Evolutionary conservation across 2,888 invertebrate genomes (phyloP).

Genomic region (Caenorhabditis parvicauda): DNA sequence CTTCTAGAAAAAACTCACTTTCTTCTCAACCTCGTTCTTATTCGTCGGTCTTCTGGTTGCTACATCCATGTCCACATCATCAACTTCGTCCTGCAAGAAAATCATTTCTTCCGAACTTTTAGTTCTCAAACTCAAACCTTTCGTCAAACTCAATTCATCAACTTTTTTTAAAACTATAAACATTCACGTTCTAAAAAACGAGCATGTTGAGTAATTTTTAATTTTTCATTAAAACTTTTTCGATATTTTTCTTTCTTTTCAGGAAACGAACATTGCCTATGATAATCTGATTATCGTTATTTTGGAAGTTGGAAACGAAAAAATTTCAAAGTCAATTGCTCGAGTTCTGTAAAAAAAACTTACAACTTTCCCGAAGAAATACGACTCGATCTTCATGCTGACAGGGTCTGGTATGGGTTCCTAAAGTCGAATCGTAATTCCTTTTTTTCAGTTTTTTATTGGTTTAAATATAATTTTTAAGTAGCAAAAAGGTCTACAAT

Average conservation of each 20-base stretch:
- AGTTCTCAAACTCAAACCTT: no score
- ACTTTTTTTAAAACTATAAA: no score
- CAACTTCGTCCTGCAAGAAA: no score
- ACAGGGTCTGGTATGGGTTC: no score
- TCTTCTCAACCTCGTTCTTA: no score
- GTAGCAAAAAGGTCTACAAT: not conserved
- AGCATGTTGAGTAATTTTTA: not conserved
- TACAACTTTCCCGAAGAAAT: slow-evolving; percentile 19
- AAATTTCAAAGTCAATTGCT: not conserved
- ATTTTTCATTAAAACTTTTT: not conserved
- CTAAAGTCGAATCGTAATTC: no score
- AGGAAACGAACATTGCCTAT: not conserved
- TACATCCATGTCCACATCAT: no score
- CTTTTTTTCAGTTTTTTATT: no score
- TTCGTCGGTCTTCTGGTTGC: no score
- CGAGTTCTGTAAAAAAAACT: slow-evolving; percentile 2
- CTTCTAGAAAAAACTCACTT: no score
- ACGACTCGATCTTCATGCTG: slow-evolving; percentile 11
- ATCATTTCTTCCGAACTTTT: no score
- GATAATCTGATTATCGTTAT: not conserved
- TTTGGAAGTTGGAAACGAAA: not conserved
- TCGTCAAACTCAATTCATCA: no score
- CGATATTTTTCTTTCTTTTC: not conserved
- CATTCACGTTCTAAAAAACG: not conserved
- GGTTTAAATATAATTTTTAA: not conserved